Evolutionary conservation across 92 coral and sea anemone genomes (phyloP), one percentile per base, ranked within the genome.

Genomic region (Palythoa caribaeorum): DNA sequence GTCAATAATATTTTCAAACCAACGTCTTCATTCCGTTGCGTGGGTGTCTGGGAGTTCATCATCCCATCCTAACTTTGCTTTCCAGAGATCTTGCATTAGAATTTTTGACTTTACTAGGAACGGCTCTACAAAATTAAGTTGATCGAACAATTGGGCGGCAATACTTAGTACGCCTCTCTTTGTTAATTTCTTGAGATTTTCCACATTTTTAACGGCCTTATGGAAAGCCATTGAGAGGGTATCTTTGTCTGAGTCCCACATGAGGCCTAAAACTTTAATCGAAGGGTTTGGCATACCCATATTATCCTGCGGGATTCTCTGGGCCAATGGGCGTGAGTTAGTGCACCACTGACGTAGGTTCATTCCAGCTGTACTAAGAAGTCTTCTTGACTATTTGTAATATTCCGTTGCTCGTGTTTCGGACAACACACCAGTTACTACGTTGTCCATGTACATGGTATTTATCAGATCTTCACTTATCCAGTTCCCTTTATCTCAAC

Each of bases 301-400:
- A 70, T 70, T 70, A 70, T 70, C 47, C 75, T 70, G 75, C 75
- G n/a, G 36, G 48, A 71, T 71, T 71, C 75, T 71, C 36, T 71
- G 48, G 39, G 75, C 75, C 75, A 71, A 28, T 71, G 75, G 47
- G 50, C 0, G 75, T 71, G 78, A 73, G 28, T 73, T 73, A 38
- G 78, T 73, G 52, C 35, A 73, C 78, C 78, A 73, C 54, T 73
- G 78, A 13, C 57, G 78, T 38, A 73, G 78, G 57, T 40, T 86
- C 89, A 86, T 86, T 74, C 89, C 83, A 16, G 89, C 89, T 86
- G 77, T 15, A 6, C 51, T 55, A n/a, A 76, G 76, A 37, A 71
- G 69, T 69, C 50, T 62, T 48, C 83, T 74, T 13, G 89, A 86
- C 71, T 73, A 83, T 38, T 35, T 28, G 74, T 86, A 86, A 69